Evolutionary conservation across 2,888 invertebrate species (phyloP), one percentile per base, ranked within the genome.

Genomic region (Microctonus aethiopoides): DNA sequence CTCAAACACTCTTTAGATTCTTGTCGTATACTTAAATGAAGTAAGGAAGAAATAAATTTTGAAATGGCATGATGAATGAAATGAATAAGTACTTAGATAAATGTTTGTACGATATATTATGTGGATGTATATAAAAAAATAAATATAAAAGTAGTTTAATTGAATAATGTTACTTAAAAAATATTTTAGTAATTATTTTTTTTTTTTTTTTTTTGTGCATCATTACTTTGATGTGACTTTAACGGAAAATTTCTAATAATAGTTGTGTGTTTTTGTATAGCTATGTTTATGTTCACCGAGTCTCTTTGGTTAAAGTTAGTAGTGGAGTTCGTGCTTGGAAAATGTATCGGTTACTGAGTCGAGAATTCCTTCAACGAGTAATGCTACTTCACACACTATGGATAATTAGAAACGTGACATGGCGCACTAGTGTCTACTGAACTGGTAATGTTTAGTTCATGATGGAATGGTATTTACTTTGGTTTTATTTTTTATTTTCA

Each of bases 321-420:
- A 54, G 65, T 52, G 26, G 20, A 70, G 65, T 70, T 70, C 65
- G 66, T 65, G 70, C 61, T 66, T 54, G 65, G 65, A 70, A 70
- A 70, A 65, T 70, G 61, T 60, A 70, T 70, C 41, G 65, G 46
- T 16, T 51, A 34, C 39, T 32, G 39, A 61, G 32, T 54, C 10
- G 36, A 39, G 60, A 29, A 29, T 56, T 64, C 60, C 34, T 64
- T 51, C 29, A 61, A 41, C 54, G 36, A 22, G 51, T n/a, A 64
- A 46, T 16, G 46, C 9, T 46, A 6, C 46, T 16, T 16, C 46
- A n/a, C 46, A 46, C 46, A 46, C 70, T 70, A 34, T 66, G 61
- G 70, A 70, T 70, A 70, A 70, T 70, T 70, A 70, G 65, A 64
- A 70, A 70, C 70, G 70, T 70, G 70, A 70, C 70, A 60, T 51